Base-by-base conservation (phyloP, 2,113 vertebrate genomes). In the Theropithecus gelada region DNA sequence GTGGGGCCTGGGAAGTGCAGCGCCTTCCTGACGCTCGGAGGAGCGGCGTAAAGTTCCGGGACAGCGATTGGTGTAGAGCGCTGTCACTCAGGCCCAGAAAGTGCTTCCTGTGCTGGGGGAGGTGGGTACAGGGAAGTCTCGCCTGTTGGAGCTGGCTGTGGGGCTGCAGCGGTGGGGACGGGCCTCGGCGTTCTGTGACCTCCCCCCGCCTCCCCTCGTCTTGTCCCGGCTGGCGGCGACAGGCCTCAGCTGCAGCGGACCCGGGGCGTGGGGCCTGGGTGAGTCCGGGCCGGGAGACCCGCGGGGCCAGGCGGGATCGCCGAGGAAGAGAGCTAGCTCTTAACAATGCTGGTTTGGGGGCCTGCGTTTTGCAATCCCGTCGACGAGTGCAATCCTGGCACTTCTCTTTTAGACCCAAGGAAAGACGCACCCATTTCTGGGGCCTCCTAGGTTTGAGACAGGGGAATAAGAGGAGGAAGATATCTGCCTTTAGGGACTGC, bases 41-140 rank as follows among this genome's bases (percentile, higher is more conserved):
- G 27, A n/a, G 43, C 14, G 0, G 83, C 38, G 84, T 55, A 27
- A 11, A 20, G 20, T 14, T 83, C 16, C 16, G 1, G 23, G 14
- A 12, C 3, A 0, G 32, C 7, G 55, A 98, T 98, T 98, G 98
- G 98, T 2, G 0, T 0, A 13, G 17, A 0, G 5, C 0, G 12
- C 90, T 91, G 98, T 93, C 96, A 52, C 83, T 94, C 90, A 61
- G 6, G 57, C 0, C 30, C 91, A 8, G n/a, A 45, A 35, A 76
- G 80, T 22, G 9, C 97, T 98, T 97, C 97, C 98, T 78, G 97
- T 25, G 61, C n/a, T 3, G 25, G 48, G 32, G 66, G 93, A 8
- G 43, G 94, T 8, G 81, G 88, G 84, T 45, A 30, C 25, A 1
- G 38, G 68, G 92, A 92, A 82, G 85, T 94, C 38, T 12, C 0